phyloP scores from a whole-genome alignment of 2,888 invertebrate species.

The Scrobipalpa atriplicella region DNA sequence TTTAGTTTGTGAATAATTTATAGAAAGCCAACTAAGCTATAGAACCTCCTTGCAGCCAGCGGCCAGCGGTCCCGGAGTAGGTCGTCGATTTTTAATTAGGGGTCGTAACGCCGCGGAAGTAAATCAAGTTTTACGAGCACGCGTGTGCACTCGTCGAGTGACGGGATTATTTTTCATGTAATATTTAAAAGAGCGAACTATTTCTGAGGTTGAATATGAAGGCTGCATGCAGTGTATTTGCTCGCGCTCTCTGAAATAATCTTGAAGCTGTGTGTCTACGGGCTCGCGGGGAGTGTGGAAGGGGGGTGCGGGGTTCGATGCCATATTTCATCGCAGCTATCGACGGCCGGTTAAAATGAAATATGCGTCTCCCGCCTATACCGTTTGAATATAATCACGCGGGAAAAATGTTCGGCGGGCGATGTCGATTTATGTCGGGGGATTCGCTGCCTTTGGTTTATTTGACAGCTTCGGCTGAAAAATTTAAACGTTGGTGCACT shows the following conservation, averaged over 20 bases:
- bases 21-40: slow-evolving; percentile 34
- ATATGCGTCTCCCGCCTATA: slow-evolving; percentile 58
- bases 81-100: slow-evolving; percentile 28
- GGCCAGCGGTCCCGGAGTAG: slow-evolving; percentile 17
- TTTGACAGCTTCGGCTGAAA: slow-evolving; percentile 19
- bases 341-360: slow-evolving; percentile 67
- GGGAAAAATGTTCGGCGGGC: slow-evolving; percentile 45
- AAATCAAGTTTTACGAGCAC: slow-evolving; percentile 31
- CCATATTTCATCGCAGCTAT: slow-evolving; percentile 65
- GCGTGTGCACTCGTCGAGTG: slow-evolving; percentile 23
- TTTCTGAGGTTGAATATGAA: slow-evolving; percentile 1
- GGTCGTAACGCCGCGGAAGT: slow-evolving; percentile 26
- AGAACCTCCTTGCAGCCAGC: slow-evolving; percentile 15
- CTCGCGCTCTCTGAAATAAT: slow-evolving; percentile 36
- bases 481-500: not conserved
- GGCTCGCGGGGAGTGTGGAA: not conserved
- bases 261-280: slow-evolving; percentile 31
- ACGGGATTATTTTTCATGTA: slow-evolving; percentile 17
- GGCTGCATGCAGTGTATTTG: slow-evolving; percentile 25
- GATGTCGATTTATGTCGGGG: slow-evolving; percentile 41
- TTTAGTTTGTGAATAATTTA: slow-evolving; percentile 58
- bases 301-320: slow-evolving; percentile 32
- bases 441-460: slow-evolving; percentile 23
- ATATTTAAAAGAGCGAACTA: not conserved
- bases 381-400: slow-evolving; percentile 56